Percentiles rank a stretch among this genome's conserved stretches.
These are phyloP conservation scores for Aythya baeri DNA, from an alignment of 2,113 vertebrate genomes.

Conservation along the genomic window DNA sequence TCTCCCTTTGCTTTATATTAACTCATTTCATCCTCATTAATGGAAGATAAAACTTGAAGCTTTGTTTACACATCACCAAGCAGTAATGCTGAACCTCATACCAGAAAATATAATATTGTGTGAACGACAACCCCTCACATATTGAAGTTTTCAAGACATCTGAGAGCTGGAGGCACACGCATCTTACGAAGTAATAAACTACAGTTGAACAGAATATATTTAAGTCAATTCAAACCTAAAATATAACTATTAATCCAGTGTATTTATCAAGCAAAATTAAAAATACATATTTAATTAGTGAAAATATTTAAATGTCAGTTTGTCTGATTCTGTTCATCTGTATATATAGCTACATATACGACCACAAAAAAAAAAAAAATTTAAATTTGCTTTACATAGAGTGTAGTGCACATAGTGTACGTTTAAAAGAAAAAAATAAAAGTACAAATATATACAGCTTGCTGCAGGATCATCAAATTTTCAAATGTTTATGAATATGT, in stretches of 20 bases:
- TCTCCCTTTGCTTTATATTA: not conserved
- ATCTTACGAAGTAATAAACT: not conserved
- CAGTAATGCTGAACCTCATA: not conserved
- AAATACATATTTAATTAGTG: not conserved
- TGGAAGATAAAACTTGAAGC: not conserved
- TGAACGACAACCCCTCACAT: not conserved
- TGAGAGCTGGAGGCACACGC: not conserved
- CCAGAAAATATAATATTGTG: not conserved
- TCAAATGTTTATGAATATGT: not conserved
- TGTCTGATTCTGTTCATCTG: not conserved
- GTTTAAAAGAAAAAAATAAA: too few species aligned
- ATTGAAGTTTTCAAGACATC: not conserved
- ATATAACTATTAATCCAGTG: not conserved
- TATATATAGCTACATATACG: not conserved
- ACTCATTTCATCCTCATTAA: conserved; percentile 11
- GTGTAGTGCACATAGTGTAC: too few species aligned
- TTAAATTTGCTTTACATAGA: not conserved
- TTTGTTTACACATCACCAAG: conserved; percentile 5
- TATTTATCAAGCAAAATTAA: not conserved
- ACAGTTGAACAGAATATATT: not conserved
- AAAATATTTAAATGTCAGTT: not conserved
- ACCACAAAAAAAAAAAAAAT: not conserved
- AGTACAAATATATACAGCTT: not conserved
- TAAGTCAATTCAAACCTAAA: not conserved
- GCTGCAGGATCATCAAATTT: not conserved